Base-by-base conservation (phyloP, 30 jellyfish, hydroid and myxozoan genomes). In the Catostylus mosaicus region DNA sequence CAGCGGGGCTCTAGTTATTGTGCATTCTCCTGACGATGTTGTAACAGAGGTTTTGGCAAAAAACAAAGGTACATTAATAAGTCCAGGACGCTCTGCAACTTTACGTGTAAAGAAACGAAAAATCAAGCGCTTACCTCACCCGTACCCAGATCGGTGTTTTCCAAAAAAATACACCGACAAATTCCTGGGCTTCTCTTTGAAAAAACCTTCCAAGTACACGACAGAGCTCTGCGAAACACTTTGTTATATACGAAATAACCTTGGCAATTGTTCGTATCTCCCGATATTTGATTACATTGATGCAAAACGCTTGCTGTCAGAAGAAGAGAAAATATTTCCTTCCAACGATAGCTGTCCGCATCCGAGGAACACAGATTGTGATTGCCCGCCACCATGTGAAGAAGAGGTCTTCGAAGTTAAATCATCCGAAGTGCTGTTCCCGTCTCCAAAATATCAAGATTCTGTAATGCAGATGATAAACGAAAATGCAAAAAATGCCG, bases 121-220 rank as follows among this genome's bases (percentile, higher is more conserved):
- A 30, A 34, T 60, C 14, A 64, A 38, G 38, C 83, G 83, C 38
- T 31, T 80, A 24, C 76, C 45, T 22, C 24, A 36, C 71, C 90
- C 90, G 16, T 80, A 80, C 37, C 69, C 73, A 45, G 90, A 80
- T 29, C 59, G 60, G 23, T 80, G 90, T 43, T 43, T 6, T 16
- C 8, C 8, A 8, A 43, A 43, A 43, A 43, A 43, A 43, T 43
- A 6, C 56, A 43, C 56, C 8, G 16, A 43, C 16, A 8, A 43
- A 43, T 16, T 43, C 12, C 56, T 43, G 8, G 56, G 56, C 56
- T 6, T 43, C 12, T 6, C 8, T 8, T 16, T 43, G 8, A 43
- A 43, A 43, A 43, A 43, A 8, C 16, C 8, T 43, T 43, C 16
- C 16, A 43, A 16, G 16, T 43, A 43, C 56, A 43, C 56, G 56